Conservation (phyloP, 2,888 invertebrate genomes). For the Galerucella calmariensis region DNA sequence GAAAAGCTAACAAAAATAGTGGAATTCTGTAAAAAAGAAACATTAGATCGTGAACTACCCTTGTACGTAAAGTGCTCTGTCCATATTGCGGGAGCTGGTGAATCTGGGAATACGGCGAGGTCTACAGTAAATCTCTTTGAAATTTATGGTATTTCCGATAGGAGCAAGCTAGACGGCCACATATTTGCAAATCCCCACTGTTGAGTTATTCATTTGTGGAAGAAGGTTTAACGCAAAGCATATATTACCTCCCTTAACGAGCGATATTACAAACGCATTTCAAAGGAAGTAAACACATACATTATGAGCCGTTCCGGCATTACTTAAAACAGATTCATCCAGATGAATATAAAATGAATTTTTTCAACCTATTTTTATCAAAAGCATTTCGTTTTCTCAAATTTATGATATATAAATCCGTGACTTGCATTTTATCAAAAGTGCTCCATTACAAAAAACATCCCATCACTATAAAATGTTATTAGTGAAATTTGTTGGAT, state of each 20-base stretch:
- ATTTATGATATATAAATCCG: neutral
- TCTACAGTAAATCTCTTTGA: conserved; percentile 29
- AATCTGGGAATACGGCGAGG: conserved; percentile 29
- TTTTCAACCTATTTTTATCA: neutral
- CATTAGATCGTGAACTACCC: neutral
- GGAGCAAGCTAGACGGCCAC: conserved; percentile 34
- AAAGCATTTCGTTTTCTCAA: neutral
- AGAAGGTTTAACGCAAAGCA: conserved; percentile 31
- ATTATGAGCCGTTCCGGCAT: conserved; percentile 12
- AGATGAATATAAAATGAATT: neutral
- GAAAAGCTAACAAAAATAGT: too few relatives aligned
- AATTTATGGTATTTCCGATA: conserved; percentile 36
- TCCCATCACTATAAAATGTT: too few relatives aligned
- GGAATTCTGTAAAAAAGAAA: neutral
- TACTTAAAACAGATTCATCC: neutral
- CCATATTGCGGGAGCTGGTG: conserved; percentile 30
- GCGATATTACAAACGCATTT: conserved; percentile 28
- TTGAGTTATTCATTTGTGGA: conserved; percentile 37
- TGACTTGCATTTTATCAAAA: too few relatives aligned
- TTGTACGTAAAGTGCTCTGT: conserved; percentile 14
- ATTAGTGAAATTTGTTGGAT: too few relatives aligned
- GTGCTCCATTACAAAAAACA: too few relatives aligned
- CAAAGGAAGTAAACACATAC: conserved; percentile 26
- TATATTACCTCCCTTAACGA: conserved; percentile 27
- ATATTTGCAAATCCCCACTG: conserved; percentile 35